These are phyloP conservation scores for Uropsilus gracilis DNA, from an alignment of 2,113 vertebrate species.

Conservation along the genomic window DNA sequence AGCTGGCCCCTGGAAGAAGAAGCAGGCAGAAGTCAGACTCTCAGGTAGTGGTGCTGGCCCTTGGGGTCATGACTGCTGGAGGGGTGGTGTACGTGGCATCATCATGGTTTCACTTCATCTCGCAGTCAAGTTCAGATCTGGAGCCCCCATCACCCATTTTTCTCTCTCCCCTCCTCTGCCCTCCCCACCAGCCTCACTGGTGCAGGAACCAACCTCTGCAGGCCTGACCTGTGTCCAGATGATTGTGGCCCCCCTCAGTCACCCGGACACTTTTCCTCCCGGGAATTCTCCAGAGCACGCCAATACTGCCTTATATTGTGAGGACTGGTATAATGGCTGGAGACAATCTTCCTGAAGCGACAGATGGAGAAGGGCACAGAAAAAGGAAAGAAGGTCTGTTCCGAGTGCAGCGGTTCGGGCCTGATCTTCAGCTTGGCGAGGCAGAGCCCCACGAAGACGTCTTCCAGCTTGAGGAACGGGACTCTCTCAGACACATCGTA, in stretches of 20 bases:
- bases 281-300: constrained; percentile 73
- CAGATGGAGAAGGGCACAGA: constrained; percentile 78
- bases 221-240: accelerated
- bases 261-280: constrained; percentile 8
- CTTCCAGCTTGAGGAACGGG: constrained; percentile 86
- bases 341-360: constrained; percentile 82
- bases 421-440: constrained; percentile 80
- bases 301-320: constrained; percentile 79
- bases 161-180: neutral
- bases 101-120: accelerated
- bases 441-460: constrained; percentile 89
- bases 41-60: accelerated
- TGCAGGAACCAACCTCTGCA: neutral
- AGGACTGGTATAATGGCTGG: constrained; percentile 81
- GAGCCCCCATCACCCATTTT: accelerated
- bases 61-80: accelerated
- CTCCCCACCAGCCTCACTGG: neutral
- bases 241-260: neutral
- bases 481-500: constrained; percentile 73
- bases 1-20: neutral
- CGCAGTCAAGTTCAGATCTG: accelerated
- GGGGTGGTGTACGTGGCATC: neutral
- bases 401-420: constrained; percentile 81
- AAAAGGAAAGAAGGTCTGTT: constrained; percentile 83
- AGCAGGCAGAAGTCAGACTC: accelerated